Percentiles rank a stretch among this genome's conserved stretches.
phyloP scores from a whole-genome alignment of 2,113 vertebrate species.

The Opisthocomus hoazin region DNA sequence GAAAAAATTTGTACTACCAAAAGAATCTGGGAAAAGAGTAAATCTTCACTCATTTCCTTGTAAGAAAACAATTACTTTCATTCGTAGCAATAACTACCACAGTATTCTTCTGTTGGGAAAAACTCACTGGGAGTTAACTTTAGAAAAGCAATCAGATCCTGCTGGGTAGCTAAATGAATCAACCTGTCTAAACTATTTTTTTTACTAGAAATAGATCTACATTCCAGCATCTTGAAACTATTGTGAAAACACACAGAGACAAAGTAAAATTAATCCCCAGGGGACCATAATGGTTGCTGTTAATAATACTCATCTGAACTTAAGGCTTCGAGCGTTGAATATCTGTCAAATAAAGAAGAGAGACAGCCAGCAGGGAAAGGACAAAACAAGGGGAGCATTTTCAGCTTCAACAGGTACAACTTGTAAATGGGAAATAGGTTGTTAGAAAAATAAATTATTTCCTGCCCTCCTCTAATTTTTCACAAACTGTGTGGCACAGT shows the following conservation, averaged over 20 bases:
- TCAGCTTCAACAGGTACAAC: constrained; percentile 60
- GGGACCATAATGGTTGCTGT: constrained; percentile 51
- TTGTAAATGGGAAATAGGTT: constrained; percentile 52
- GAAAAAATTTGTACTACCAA: background rate
- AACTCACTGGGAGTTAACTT: constrained; percentile 58
- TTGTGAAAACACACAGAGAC: constrained; percentile 36
- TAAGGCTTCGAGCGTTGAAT: constrained; percentile 37
- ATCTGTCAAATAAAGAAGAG: constrained; percentile 61
- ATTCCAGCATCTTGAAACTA: constrained; percentile 67
- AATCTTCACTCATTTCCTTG: background rate
- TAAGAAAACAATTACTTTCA: background rate
- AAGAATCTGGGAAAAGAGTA: background rate
- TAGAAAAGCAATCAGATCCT: constrained; percentile 59
- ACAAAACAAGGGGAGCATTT: constrained; percentile 24
- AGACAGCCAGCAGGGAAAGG: background rate
- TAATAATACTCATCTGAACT: constrained; percentile 62
- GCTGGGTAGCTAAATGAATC: constrained; percentile 66
- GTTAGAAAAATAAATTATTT: constrained; percentile 68
- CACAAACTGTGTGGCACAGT: constrained; percentile 60
- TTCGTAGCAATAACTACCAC: background rate
- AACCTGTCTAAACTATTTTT: constrained; percentile 64
- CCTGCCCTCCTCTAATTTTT: constrained; percentile 60
- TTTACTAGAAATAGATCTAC: constrained; percentile 54
- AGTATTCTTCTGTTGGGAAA: background rate
- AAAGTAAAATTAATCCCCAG: constrained; percentile 59